Base-by-base conservation (phyloP, 2,113 vertebrate species). In the Zosterops japonicus region DNA sequence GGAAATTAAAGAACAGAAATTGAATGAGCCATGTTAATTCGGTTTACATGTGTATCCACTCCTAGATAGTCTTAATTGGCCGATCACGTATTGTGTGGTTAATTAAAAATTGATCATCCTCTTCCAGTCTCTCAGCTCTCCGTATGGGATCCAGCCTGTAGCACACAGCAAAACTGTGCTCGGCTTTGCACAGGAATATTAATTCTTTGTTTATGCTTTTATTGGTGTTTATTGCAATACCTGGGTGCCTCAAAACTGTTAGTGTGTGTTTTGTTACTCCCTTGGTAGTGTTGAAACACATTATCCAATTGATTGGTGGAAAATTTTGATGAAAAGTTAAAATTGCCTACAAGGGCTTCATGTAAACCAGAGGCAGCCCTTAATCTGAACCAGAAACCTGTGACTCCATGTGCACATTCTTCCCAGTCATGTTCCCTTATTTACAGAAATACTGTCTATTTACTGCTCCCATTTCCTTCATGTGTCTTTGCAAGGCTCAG, bases 261-360 rank as follows among this genome's bases (percentile, higher is more conserved):
- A 22, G 22, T 4, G 1, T 41, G 2, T 44, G 4, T 91, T 75
- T 71, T 50, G 22, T 77, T 75, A 49, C 16, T 89, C 24, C 9
- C 22, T 87, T 64, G 56, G 23, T 70, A 70, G 16, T 64, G 52
- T 8, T 70, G 61, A 22, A 68, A 14, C 8, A 9, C 47, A 23
- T 55, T 86, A 35, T 59, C n/a, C n/a, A 5, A 22, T 71, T 89
- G 68, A 49, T 28, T 61, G 21, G 6, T 33, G 25, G 31, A 31
- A 63, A 52, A 87, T 75, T 31, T 8, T 15, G 41, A 53, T 60
- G 18, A 49, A 67, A 82, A 92, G 14, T 20, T n/a, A 64, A 76
- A 85, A 52, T 60, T 5, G 52, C 15, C 33, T 83, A 21, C 0
- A 0, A 61, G 50, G 6, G 9, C 23, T 9, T 33, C 8, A 6